Percentiles rank a stretch among this genome's conserved stretches.
Conservation (phyloP, 2,888 invertebrate genomes). For the Dysmachus trigonus region DNA sequence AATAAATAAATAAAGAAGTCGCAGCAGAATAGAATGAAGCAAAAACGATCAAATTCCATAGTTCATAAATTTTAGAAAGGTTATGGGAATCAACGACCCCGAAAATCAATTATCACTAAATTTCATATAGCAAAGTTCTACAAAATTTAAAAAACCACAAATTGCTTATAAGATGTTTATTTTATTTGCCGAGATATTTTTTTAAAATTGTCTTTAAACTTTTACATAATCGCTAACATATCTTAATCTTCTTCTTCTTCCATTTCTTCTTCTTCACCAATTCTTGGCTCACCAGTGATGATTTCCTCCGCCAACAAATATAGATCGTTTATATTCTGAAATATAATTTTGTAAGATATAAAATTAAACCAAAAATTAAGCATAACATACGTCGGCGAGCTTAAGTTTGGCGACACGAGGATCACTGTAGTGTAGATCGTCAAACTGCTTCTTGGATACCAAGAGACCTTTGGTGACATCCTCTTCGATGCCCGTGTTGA, state of each 20-base stretch:
- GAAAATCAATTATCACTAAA: no score
- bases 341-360: slow-evolving; percentile 46
- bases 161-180: not conserved
- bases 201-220: not conserved
- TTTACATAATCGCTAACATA: not conserved
- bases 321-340: slow-evolving; percentile 70
- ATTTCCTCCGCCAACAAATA: slow-evolving; percentile 70
- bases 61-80: no score
- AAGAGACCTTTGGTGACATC: slow-evolving; percentile 65
- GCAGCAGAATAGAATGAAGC: no score
- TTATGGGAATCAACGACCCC: no score
- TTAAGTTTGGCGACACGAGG: slow-evolving; percentile 67
- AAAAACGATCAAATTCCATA: no score
- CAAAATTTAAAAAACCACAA: no score
- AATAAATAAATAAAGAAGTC: no score
- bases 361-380: not conserved
- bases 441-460: slow-evolving; percentile 67
- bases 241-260: not conserved
- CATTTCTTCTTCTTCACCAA: slow-evolving; percentile 37
- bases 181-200: not conserved
- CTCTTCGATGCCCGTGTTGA: slow-evolving; percentile 57
- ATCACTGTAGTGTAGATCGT: slow-evolving; percentile 68
- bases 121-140: no score
- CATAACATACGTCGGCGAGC: slow-evolving; percentile 65
- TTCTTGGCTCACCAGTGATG: slow-evolving; percentile 64